Evolutionary conservation across 1,140 invertebrate genomes (phyloP).

Genomic region (Probaryconus sp.): DNA sequence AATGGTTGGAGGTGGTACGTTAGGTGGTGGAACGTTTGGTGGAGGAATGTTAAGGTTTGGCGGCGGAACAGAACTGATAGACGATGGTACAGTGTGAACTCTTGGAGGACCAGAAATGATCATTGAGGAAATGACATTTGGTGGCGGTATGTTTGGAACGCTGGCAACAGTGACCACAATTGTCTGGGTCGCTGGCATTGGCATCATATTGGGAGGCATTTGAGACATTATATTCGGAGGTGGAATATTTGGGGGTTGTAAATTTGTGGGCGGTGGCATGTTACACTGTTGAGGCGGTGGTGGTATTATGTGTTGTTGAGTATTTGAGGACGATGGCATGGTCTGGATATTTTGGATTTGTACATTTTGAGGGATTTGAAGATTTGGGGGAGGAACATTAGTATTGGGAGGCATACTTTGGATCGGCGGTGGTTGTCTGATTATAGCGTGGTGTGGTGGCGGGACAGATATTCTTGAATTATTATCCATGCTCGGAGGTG

Average conservation of each 20-base stretch:
- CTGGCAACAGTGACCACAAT: slow-evolving; percentile 72
- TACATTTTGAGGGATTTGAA: slow-evolving; percentile 63
- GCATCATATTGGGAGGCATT: slow-evolving; percentile 73
- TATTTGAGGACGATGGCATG: slow-evolving; percentile 60
- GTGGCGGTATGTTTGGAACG: slow-evolving; percentile 74
- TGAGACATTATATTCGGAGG: slow-evolving; percentile 75
- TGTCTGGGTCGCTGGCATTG: slow-evolving; percentile 73
- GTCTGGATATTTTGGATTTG: slow-evolving; percentile 58
- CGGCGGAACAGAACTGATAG: slow-evolving; percentile 70
- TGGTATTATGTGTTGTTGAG: slow-evolving; percentile 70
- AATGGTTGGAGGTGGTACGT: slow-evolving; percentile 69
- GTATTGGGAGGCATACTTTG: slow-evolving; percentile 69
- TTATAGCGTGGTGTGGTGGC: slow-evolving; percentile 70
- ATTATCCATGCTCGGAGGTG: slow-evolving; percentile 62
- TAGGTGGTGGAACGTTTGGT: slow-evolving; percentile 69
- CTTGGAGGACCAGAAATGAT: slow-evolving; percentile 75
- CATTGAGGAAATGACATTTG: slow-evolving; percentile 74
- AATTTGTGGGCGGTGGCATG: slow-evolving; percentile 76
- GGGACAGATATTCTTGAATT: slow-evolving; percentile 70
- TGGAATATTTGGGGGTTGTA: slow-evolving; percentile 78
- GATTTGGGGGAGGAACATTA: slow-evolving; percentile 72
- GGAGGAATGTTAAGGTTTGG: slow-evolving; percentile 73
- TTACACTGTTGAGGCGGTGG: slow-evolving; percentile 73
- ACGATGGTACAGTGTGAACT: slow-evolving; percentile 65
- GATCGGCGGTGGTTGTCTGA: slow-evolving; percentile 67